phyloP scores from a whole-genome alignment of 1,140 invertebrate genomes.

The Periplaneta americana region DNA sequence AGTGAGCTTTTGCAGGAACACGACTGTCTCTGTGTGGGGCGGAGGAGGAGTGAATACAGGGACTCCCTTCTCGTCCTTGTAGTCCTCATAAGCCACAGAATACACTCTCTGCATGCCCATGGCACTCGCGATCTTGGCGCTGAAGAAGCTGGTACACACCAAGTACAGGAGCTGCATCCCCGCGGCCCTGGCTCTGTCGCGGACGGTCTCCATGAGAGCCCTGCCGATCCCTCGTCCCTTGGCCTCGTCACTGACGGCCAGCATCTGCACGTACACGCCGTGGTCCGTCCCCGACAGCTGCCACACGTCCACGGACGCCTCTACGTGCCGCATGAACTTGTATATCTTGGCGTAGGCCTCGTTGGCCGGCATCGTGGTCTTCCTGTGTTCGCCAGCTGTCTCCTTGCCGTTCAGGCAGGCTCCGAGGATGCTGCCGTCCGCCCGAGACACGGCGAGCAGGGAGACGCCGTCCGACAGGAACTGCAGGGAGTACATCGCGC shows the following conservation, averaged over 20 bases:
- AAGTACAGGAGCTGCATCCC: background rate
- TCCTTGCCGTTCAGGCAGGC: background rate
- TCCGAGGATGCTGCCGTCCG: background rate
- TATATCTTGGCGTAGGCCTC: background rate
- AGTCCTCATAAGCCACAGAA: background rate
- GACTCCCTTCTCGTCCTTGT: background rate
- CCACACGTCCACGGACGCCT: background rate
- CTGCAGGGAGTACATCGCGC: background rate
- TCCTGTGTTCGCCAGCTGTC: background rate
- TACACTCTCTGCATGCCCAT: background rate
- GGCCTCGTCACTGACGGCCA: background rate
- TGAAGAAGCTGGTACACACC: background rate
- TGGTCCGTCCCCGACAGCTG: background rate
- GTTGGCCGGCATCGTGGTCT: background rate
- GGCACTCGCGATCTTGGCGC: background rate
- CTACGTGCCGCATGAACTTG: background rate
- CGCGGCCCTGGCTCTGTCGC: background rate
- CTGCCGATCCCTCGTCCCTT: background rate
- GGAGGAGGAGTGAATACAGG: background rate
- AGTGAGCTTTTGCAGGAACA: background rate
- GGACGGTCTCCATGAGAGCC: background rate
- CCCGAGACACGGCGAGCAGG: background rate
- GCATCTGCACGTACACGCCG: background rate
- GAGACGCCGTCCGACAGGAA: background rate
- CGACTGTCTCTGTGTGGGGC: background rate